These are phyloP conservation scores for Anoplophora glabripennis DNA, from an alignment of 1,140 invertebrate genomes.

Conservation along the genomic window DNA sequence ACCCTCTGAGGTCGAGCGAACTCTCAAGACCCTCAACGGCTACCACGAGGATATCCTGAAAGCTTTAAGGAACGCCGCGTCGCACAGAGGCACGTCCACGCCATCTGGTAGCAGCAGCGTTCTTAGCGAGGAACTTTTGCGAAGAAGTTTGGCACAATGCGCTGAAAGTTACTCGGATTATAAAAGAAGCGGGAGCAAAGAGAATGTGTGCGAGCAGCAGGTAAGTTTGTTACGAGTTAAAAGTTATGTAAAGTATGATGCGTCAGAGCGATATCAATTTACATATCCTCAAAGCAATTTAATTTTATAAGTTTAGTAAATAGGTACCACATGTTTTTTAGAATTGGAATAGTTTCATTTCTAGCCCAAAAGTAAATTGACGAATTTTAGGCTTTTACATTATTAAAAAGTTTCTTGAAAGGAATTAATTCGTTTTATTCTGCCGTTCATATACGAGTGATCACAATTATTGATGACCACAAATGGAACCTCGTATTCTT, in stretches of 20 bases:
- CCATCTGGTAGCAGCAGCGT: slow-evolving; percentile 60
- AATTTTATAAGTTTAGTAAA: too few species aligned
- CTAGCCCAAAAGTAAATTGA: too few species aligned
- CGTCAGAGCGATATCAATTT: too few species aligned
- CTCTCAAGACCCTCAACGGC: slow-evolving; percentile 80
- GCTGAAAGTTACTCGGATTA: slow-evolving; percentile 58
- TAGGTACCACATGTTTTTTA: background rate
- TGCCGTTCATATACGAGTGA: too few species aligned
- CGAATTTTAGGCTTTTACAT: too few species aligned
- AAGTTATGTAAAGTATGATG: too few species aligned
- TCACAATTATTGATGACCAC: too few species aligned
- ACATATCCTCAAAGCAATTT: too few species aligned
- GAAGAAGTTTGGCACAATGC: slow-evolving; percentile 67
- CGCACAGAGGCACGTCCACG: slow-evolving; percentile 62
- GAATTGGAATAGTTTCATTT: too few species aligned
- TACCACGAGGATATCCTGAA: slow-evolving; percentile 91
- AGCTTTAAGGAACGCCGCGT: slow-evolving; percentile 76
- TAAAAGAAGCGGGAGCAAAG: slow-evolving; percentile 60
- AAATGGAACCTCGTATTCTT: too few species aligned
- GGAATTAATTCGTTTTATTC: too few species aligned
- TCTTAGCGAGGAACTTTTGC: slow-evolving; percentile 59
- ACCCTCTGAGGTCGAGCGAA: slow-evolving; percentile 75
- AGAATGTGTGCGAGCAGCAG: slow-evolving; percentile 63
- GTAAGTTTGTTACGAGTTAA: slow-evolving; percentile 17
- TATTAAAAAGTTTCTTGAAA: too few species aligned